phyloP scores from a whole-genome alignment of 2,797 vertebrate species.

The Lutjanus argentimaculatus region DNA sequence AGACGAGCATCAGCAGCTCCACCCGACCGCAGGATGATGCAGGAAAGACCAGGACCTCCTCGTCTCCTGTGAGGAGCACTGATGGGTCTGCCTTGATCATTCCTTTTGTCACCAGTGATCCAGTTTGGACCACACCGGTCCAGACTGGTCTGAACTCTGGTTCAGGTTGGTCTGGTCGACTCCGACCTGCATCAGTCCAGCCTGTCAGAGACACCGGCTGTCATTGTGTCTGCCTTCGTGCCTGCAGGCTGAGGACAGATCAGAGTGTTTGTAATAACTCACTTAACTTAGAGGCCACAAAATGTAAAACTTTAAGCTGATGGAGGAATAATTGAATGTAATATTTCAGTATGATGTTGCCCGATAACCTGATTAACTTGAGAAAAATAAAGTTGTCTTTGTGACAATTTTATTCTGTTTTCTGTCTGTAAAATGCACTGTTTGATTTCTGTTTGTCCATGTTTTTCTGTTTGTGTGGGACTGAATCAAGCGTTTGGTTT shows the following conservation, averaged over 20 bases:
- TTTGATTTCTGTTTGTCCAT: not conserved
- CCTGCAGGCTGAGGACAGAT: constrained; percentile 41
- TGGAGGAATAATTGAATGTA: too few relatives aligned
- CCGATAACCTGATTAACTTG: not conserved
- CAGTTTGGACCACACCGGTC: not conserved
- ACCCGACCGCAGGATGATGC: not conserved
- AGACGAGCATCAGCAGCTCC: constrained; percentile 15
- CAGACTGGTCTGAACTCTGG: not conserved
- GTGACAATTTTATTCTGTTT: not conserved
- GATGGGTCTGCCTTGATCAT: not conserved
- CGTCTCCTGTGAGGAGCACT: not conserved
- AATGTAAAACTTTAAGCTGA: not conserved
- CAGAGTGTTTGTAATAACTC: constrained; percentile 22
- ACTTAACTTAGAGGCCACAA: too few relatives aligned
- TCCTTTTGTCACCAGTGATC: not conserved
- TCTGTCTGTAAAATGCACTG: not conserved
- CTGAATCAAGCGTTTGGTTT: not conserved
- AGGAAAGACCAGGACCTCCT: accelerated
- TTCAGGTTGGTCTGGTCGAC: not conserved
- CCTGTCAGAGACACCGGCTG: constrained; percentile 47
- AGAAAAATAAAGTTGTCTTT: not conserved
- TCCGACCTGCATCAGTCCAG: not conserved
- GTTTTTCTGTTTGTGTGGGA: not conserved
- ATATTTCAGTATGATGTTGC: not conserved
- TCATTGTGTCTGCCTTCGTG: constrained; percentile 68